A percentile compares a stretch with the other conserved stretches of the same genome.
Evolutionary conservation across 2,888 invertebrate species (phyloP).

Genomic region (Ophion ellenae): DNA sequence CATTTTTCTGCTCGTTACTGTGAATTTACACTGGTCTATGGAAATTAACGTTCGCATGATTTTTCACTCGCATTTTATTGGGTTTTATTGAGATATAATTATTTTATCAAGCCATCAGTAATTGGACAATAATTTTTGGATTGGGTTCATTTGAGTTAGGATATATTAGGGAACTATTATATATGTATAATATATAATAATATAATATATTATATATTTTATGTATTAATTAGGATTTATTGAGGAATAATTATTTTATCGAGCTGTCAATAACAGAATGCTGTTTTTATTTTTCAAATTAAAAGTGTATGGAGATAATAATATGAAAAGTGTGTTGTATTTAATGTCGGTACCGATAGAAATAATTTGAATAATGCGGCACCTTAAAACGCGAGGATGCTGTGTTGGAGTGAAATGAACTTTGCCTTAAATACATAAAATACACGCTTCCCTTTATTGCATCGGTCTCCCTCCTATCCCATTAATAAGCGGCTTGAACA

Average conservation of each 20-base stretch:
- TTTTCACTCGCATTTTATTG: not conserved
- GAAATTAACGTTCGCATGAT: too few relatives aligned
- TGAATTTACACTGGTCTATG: too few relatives aligned
- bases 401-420: conserved; percentile 10
- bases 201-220: too few relatives aligned
- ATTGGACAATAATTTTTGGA: too few relatives aligned
- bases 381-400: conserved; percentile 2
- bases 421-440: conserved; percentile 70
- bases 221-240: too few relatives aligned
- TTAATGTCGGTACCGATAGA: not conserved
- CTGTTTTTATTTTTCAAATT: not conserved
- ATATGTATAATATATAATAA: too few relatives aligned
- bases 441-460: conserved; percentile 79
- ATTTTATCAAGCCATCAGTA: not conserved
- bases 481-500: conserved; percentile 81
- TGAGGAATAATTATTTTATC: not conserved
- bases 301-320: not conserved
- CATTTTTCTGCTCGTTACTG: too few relatives aligned
- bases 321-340: not conserved
- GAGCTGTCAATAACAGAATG: not conserved
- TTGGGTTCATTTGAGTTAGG: too few relatives aligned
- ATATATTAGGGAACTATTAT: too few relatives aligned
- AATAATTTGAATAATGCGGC: not conserved
- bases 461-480: conserved; percentile 74
- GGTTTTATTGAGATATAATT: not conserved